These are phyloP conservation scores for Propithecus perrieri DNA, from an alignment of 2,797 vertebrate species.

Conservation along the genomic window DNA sequence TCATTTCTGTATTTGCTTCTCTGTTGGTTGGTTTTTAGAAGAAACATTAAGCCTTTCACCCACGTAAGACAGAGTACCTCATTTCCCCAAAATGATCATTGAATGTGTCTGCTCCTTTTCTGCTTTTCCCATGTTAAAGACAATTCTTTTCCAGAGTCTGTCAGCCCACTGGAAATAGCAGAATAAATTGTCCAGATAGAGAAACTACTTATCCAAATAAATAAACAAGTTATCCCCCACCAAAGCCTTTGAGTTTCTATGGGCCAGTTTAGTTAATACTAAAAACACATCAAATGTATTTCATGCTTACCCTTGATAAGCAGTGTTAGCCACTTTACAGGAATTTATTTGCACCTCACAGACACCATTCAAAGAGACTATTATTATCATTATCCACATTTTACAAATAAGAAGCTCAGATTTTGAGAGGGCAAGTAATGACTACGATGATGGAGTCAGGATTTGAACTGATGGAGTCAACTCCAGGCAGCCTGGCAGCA, in stretches of 20 bases:
- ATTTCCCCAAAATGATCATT: neutral
- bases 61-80: neutral
- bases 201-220: conserved; percentile 2
- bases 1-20: conserved; percentile 60
- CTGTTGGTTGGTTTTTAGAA: conserved; percentile 55
- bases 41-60: conserved; percentile 39
- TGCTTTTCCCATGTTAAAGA: neutral
- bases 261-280: conserved; percentile 6
- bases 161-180: neutral
- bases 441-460: neutral
- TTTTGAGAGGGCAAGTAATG: neutral
- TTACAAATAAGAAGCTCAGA: conserved; percentile 2
- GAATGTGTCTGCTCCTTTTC: conserved; percentile 6
- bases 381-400: neutral
- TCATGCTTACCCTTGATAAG: neutral
- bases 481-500: neutral
- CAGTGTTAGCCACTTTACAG: neutral
- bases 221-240: neutral
- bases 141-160: conserved; percentile 19
- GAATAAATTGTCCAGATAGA: neutral
- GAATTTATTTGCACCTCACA: conserved; percentile 16
- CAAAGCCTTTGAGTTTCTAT: neutral
- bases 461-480: neutral
- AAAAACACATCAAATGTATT: conserved; percentile 15
- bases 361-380: neutral